Base-by-base conservation (phyloP, 2,113 vertebrate genomes). In the Martes martes region DNA sequence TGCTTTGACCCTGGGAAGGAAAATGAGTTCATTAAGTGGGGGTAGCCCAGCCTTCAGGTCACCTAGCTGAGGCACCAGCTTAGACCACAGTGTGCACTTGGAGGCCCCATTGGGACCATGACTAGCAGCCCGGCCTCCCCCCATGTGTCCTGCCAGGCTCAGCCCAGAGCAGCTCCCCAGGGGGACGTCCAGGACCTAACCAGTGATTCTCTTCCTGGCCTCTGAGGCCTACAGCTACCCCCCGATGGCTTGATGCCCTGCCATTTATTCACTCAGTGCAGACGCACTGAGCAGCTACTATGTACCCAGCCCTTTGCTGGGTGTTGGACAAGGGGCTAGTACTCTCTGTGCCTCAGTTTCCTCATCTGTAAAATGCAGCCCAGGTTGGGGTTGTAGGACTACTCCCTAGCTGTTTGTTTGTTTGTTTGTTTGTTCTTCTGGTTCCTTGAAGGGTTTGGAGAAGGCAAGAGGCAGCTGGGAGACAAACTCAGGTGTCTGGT, bases 21-120 rank as follows among this genome's bases (percentile, higher is more conserved):
- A 96, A 98, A 92, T 23, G 59, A 24, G 16, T n/a, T 65, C 52
- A n/a, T 89, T 47, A 65, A 63, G 57, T 31, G 33, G 36, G 85
- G 47, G 65, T 80, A 83, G 87, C 61, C 47, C 10, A 4, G 74
- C 63, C 85, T 69, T 83, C 57, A 80, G 97, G 95, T 97, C 97
- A 90, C 63, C 13, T 10, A 11, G 9, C 59, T 36, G 69, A 79
- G 78, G 61, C 65, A 33, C 13, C 18, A 52, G 6, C 57, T 65
- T 0, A n/a, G 61, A 36, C 28, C 50, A 2, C 1, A 6, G 47
- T 3, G 42, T 52, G 83, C 55, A 5, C 18, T 45, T 33, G 88
- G 47, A 65, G 67, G 50, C 7, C 33, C 59, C 80, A 63, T 50
- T 74, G 87, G 83, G 74, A 78, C 61, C 2, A 1, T 10, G 26